phyloP scores from a whole-genome alignment of 2,797 vertebrate genomes.

The Cryptoblepharus egeriae region DNA sequence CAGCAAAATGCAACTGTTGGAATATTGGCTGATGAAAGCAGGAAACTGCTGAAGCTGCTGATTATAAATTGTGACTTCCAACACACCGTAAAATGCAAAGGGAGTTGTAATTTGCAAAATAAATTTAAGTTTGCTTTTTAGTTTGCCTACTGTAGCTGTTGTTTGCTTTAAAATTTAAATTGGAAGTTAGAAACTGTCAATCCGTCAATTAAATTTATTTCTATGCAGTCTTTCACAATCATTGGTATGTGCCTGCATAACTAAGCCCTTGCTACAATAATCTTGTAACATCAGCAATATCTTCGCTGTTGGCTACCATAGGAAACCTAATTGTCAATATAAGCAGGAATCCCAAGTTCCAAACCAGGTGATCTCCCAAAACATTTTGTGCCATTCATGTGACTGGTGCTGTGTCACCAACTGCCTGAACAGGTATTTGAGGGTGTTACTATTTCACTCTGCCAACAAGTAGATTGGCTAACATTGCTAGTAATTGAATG shows the following conservation, averaged over 20 bases:
- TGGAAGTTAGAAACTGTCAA: background rate
- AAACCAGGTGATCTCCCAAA: conserved; percentile 1
- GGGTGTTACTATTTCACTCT: background rate
- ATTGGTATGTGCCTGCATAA: background rate
- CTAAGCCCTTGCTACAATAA: conserved; percentile 5
- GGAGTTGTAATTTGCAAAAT: conserved; percentile 8
- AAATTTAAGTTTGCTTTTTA: conserved; percentile 8
- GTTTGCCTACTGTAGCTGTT: background rate
- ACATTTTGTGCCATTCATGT: background rate
- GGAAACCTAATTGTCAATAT: background rate
- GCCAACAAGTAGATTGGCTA: background rate
- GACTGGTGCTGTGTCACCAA: background rate
- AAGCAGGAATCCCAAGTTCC: background rate
- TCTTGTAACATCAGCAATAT: background rate
- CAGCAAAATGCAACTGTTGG: background rate
- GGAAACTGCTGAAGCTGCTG: background rate
- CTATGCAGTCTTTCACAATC: conserved; percentile 1
- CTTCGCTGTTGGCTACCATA: background rate
- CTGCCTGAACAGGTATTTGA: conserved; percentile 9
- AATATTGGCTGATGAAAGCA: conserved; percentile 4
- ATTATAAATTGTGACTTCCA: background rate
- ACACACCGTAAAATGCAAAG: background rate
- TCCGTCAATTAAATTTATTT: background rate
- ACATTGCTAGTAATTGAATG: background rate
- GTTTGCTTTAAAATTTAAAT: conserved; percentile 10